These are phyloP conservation scores for Solen grandis DNA, from an alignment of 1,140 invertebrate species.

Conservation along the genomic window DNA sequence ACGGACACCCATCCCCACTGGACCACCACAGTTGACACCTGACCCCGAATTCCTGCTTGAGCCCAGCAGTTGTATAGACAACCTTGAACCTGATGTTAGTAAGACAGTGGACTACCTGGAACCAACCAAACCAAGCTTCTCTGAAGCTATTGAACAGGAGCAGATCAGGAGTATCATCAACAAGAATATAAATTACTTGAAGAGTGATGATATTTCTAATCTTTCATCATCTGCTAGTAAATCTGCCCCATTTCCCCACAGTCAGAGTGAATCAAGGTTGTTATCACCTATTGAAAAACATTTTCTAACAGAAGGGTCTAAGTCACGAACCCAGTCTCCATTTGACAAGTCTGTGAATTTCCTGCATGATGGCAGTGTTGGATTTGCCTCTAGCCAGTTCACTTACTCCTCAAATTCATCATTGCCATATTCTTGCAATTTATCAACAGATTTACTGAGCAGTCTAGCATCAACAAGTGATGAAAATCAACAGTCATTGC, in stretches of 20 bases:
- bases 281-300: constrained; percentile 41
- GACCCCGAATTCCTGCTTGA: neutral
- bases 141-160: constrained; percentile 1
- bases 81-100: constrained; percentile 19
- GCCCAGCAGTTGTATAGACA: neutral
- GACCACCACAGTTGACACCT: neutral
- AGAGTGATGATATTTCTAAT: constrained; percentile 14
- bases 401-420: neutral
- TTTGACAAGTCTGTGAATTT: constrained; percentile 35
- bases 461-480: constrained; percentile 8
- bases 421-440: constrained; percentile 14
- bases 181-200: constrained; percentile 51
- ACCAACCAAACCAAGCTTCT: neutral
- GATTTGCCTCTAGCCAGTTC: constrained; percentile 28
- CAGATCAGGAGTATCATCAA: constrained; percentile 49
- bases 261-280: neutral
- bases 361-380: constrained; percentile 29
- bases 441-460: constrained; percentile 30
- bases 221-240: neutral
- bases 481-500: constrained; percentile 22
- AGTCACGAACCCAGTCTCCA: constrained; percentile 38
- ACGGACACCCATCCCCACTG: neutral
- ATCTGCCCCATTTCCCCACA: constrained; percentile 1
- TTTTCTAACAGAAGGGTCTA: constrained; percentile 28
- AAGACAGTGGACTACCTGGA: constrained; percentile 15